Percentiles rank a stretch among this genome's conserved stretches.
Evolutionary conservation across 2,113 vertebrate genomes (phyloP).

Genomic region (Seriola dumerili): DNA sequence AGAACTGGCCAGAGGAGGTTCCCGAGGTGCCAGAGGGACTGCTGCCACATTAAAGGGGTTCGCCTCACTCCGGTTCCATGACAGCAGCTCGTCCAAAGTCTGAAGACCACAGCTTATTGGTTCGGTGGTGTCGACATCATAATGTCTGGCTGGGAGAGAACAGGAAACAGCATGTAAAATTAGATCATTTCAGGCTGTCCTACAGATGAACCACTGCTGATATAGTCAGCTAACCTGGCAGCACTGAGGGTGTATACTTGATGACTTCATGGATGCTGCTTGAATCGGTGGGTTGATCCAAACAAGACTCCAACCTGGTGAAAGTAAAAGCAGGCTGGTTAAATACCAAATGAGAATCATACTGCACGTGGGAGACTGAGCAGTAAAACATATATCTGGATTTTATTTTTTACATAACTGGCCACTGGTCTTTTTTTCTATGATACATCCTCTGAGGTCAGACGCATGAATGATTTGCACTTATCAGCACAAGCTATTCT

Average conservation of each 20-base stretch:
- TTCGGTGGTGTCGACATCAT: slow-evolving; percentile 88
- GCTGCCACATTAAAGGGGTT: slow-evolving; percentile 88
- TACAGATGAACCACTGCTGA: neutral
- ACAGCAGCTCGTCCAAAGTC: slow-evolving; percentile 88
- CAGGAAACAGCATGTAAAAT: neutral
- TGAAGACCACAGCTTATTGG: slow-evolving; percentile 91
- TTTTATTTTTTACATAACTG: too few species aligned
- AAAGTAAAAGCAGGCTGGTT: neutral
- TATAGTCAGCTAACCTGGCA: slow-evolving; percentile 71
- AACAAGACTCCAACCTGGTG: slow-evolving; percentile 76
- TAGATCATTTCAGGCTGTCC: too few species aligned
- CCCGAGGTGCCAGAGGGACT: slow-evolving; percentile 80
- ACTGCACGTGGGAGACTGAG: neutral
- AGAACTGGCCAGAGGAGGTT: slow-evolving; percentile 82
- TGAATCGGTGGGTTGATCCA: slow-evolving; percentile 72
- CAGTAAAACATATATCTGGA: neutral
- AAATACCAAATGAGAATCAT: neutral
- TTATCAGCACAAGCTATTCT: neutral
- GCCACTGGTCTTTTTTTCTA: too few species aligned
- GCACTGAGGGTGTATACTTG: slow-evolving; percentile 44
- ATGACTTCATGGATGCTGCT: slow-evolving; percentile 73
- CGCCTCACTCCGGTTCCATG: slow-evolving; percentile 85
- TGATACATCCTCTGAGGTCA: too few species aligned
- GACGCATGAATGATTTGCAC: too few species aligned
- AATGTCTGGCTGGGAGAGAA: slow-evolving; percentile 84